Conservation (phyloP, 1,140 invertebrate species). For the Nasonia vitripennis region DNA sequence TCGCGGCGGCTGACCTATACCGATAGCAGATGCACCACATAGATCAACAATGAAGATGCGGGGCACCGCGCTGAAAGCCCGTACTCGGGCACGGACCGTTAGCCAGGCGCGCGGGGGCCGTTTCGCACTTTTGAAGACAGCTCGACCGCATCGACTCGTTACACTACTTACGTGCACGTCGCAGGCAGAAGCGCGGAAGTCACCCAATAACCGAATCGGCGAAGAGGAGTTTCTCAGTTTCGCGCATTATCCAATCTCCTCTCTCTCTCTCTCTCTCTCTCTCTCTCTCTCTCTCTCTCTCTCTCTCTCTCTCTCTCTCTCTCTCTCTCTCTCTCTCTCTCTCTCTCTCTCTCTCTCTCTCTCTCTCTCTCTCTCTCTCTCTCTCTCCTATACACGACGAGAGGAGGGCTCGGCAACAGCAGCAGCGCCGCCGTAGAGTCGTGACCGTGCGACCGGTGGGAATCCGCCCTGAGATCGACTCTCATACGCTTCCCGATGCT, state of each 20-base stretch:
- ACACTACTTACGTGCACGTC: not conserved
- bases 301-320: too few relatives aligned
- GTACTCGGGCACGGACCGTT: not conserved
- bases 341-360: not conserved
- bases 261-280: not conserved
- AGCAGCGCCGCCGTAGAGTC: conserved; percentile 60
- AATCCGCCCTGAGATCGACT: conserved; percentile 74
- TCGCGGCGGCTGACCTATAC: too few relatives aligned
- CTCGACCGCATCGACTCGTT: not conserved
- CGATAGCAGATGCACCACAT: not conserved
- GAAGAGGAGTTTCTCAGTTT: not conserved
- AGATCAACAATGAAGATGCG: conserved; percentile 1
- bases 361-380: not conserved
- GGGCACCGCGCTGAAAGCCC: too few relatives aligned
- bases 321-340: not conserved
- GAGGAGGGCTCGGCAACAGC: conserved; percentile 27
- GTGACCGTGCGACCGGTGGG: conserved; percentile 72
- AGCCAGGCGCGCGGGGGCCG: not conserved
- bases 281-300: too few relatives aligned
- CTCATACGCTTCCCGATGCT: conserved; percentile 67
- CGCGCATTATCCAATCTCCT: not conserved
- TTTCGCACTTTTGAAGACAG: not conserved
- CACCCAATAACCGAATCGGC: not conserved
- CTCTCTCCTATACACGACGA: not conserved
- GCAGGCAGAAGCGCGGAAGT: not conserved